A percentile compares a stretch with the other conserved stretches of the same genome.
Evolutionary conservation across 2,113 vertebrate genomes (phyloP).

Genomic region (Pantherophis guttatus): DNA sequence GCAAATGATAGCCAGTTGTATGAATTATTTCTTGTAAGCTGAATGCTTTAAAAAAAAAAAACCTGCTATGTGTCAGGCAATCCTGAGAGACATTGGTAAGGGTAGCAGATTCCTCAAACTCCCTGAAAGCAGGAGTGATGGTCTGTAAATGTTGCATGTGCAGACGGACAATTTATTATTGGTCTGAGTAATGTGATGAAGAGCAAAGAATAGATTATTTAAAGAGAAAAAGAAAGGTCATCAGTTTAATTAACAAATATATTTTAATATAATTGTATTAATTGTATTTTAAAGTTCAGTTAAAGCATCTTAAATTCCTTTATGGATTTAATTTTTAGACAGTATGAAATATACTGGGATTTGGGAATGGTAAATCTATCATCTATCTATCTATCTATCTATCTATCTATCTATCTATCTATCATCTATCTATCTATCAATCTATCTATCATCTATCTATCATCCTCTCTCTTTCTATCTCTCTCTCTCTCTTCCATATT

Average conservation of each 20-base stretch:
- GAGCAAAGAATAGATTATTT: slow-evolving; percentile 80
- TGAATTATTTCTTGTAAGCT: slow-evolving; percentile 70
- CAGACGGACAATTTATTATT: slow-evolving; percentile 83
- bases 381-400: not conserved
- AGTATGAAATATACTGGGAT: slow-evolving; percentile 29
- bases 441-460: not conserved
- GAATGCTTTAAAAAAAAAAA: slow-evolving; percentile 70
- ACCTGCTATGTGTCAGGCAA: slow-evolving; percentile 68
- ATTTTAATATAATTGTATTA: slow-evolving; percentile 61
- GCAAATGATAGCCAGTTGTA: slow-evolving; percentile 68
- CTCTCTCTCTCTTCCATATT: not conserved
- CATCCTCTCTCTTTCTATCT: not conserved
- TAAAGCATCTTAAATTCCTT: slow-evolving; percentile 29
- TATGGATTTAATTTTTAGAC: slow-evolving; percentile 33
- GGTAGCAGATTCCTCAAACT: slow-evolving; percentile 70
- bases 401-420: too few relatives aligned
- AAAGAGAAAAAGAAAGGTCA: slow-evolving; percentile 76
- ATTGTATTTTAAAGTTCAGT: slow-evolving; percentile 45
- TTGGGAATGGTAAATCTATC: slow-evolving; percentile 25
- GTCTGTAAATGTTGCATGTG: slow-evolving; percentile 77
- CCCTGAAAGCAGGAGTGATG: slow-evolving; percentile 73
- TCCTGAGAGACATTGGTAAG: slow-evolving; percentile 74
- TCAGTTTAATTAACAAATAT: slow-evolving; percentile 72
- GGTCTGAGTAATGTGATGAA: slow-evolving; percentile 80
- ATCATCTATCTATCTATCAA: not conserved